Conservation (phyloP, 2,888 invertebrate species). For the Deladenus siricidicola region DNA sequence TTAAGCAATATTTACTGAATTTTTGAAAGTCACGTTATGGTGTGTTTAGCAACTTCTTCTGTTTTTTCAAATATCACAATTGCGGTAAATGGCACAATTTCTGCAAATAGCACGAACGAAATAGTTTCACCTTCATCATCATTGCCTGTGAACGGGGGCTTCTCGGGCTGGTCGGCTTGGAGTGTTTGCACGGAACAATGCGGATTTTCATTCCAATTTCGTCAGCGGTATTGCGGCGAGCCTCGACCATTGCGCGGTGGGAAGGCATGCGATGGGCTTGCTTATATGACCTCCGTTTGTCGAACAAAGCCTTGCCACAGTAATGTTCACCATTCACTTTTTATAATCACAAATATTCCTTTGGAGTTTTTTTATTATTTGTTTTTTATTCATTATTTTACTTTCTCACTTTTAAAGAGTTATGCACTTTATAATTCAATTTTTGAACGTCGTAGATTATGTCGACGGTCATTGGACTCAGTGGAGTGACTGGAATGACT, state of each 20-base stretch:
- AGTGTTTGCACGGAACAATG: conserved; percentile 43
- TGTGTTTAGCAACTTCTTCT: too few relatives aligned
- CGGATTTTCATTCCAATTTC: conserved; percentile 40
- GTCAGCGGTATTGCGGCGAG: conserved; percentile 37
- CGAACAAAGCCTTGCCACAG: conserved; percentile 21
- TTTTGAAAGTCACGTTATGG: conserved; percentile 3
- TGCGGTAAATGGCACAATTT: not conserved
- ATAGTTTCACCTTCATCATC: not conserved
- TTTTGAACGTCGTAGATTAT: conserved; percentile 14
- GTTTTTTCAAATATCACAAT: too few relatives aligned
- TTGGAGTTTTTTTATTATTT: too few relatives aligned
- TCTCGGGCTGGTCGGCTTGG: conserved; percentile 48
- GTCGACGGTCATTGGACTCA: conserved; percentile 42
- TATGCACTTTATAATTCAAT: not conserved
- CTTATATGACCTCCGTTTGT: conserved; percentile 43
- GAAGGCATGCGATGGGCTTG: conserved; percentile 38
- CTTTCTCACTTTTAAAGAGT: not conserved
- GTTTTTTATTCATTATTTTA: too few relatives aligned
- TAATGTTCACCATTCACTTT: not conserved
- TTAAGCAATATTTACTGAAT: conserved; percentile 3
- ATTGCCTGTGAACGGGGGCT: conserved; percentile 37
- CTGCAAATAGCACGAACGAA: not conserved
- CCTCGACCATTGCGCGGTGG: conserved; percentile 34
- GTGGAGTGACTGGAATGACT: conserved; percentile 49
- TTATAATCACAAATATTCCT: not conserved